Base-by-base conservation (phyloP, 2,113 vertebrate species). In the Elanus axillaris region DNA sequence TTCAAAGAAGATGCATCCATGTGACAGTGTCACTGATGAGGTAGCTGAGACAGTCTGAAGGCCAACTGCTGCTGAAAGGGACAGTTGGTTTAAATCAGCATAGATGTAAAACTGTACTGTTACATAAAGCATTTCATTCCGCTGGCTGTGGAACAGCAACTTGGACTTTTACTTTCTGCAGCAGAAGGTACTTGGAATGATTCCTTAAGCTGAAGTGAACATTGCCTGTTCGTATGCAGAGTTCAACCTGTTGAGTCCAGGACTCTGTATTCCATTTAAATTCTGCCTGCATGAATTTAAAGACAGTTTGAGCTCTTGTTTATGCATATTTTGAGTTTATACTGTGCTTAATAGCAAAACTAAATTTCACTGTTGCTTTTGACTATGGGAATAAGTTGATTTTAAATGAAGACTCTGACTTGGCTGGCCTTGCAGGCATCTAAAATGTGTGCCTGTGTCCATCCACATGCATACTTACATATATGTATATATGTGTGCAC, bases 401-500 rank as follows among this genome's bases (percentile, higher is more conserved):
- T 90, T 91, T 60, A 76, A 89, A 32, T n/a, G n/a, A 60, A 48
- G 31, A 22, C 8, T 47, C 21, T 0, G 19, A 60, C 22, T 62
- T 90, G 27, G 1, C n/a, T 78, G 56, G 38, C 34, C 36, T 75
- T 94, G 21, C 25, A 71, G 31, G 22, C 25, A 10, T 55, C 32
- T 58, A 6, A 48, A 92, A 19, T 17, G 11, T 58, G 32, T 78
- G 60, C 16, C 7, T 78, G 29, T 50, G 42, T 84, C 40, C 19
- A 20, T 66, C 16, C 45, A 25, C 7, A 2, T 72, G 40, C 19
- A 15, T 82, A 27, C 8, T 43, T 58, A 6, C 0, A 45, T 3
- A 3, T 5, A 10, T 4, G 3, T n/a, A 3, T 12, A 2, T 34
- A 14, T 3, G 11, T 12, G 9, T 14, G 18, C 5, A 62, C 8